Conservation (phyloP, 2,113 vertebrate genomes). For the Drymodes brunneopygia region DNA sequence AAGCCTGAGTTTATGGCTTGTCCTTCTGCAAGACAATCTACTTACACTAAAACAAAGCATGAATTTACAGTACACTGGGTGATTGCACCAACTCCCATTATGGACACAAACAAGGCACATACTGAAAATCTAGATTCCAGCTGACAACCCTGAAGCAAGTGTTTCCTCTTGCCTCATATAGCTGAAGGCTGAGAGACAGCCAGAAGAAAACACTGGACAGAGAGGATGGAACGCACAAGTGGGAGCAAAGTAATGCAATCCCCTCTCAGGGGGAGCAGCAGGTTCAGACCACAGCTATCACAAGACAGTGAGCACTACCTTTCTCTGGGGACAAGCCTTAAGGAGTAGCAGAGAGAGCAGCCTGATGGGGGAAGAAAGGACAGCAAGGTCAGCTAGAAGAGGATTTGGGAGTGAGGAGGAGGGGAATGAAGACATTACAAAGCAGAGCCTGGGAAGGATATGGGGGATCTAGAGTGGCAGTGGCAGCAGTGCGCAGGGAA, state of each 20-base stretch:
- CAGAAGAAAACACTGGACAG: not conserved
- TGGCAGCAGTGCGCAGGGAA: not conserved
- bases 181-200: not conserved
- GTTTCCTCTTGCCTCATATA: not conserved
- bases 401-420: not conserved
- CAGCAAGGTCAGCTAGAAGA: conserved; percentile 5
- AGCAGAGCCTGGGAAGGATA: not conserved
- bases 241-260: not conserved
- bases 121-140: not conserved
- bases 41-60: not conserved
- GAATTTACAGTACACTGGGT: not conserved
- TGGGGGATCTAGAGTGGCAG: accelerated
- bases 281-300: not conserved
- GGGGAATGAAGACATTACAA: not conserved
- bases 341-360: conserved; percentile 24
- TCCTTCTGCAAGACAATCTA: not conserved
- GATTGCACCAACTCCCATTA: not conserved
- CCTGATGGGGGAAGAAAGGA: not conserved
- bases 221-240: not conserved
- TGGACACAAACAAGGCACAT: not conserved
- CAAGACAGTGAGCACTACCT: not conserved
- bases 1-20: not conserved
- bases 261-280: not conserved
- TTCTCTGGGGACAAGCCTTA: not conserved
- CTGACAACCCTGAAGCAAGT: not conserved